phyloP scores from a whole-genome alignment of 2,797 vertebrate genomes.

The Sebastes trivittatus region DNA sequence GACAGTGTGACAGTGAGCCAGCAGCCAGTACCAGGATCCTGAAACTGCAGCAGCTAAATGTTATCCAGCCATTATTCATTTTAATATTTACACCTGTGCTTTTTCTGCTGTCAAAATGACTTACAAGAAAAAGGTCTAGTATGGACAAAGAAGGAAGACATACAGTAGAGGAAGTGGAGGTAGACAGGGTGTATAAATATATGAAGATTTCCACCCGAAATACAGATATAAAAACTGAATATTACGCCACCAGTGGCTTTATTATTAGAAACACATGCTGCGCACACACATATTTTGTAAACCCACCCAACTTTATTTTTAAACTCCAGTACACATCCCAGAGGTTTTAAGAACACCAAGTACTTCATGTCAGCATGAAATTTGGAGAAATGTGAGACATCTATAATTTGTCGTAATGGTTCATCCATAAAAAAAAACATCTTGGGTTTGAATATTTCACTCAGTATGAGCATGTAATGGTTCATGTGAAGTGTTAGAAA shows the following conservation, averaged over 20 bases:
- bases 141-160: not conserved
- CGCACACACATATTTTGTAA: conserved; percentile 12
- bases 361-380: not conserved
- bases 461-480: not conserved
- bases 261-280: conserved; percentile 39
- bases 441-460: not conserved
- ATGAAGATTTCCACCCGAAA: not conserved
- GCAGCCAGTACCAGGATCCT: not conserved
- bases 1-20: not conserved
- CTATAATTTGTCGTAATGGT: not conserved
- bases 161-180: not conserved
- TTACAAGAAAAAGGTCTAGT: not conserved
- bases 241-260: conserved; percentile 1
- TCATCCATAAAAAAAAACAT: not conserved
- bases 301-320: not conserved
- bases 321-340: conserved; percentile 15
- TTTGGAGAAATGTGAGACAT: not conserved
- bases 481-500: not conserved
- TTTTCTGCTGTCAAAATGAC: not conserved
- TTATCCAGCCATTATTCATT: not conserved
- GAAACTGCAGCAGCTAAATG: not conserved
- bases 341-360: conserved; percentile 3
- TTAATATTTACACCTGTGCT: not conserved
- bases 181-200: not conserved
- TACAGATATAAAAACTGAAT: not conserved